Conservation (phyloP, 2,113 vertebrate species). For the Gnathonemus longibarbis region DNA sequence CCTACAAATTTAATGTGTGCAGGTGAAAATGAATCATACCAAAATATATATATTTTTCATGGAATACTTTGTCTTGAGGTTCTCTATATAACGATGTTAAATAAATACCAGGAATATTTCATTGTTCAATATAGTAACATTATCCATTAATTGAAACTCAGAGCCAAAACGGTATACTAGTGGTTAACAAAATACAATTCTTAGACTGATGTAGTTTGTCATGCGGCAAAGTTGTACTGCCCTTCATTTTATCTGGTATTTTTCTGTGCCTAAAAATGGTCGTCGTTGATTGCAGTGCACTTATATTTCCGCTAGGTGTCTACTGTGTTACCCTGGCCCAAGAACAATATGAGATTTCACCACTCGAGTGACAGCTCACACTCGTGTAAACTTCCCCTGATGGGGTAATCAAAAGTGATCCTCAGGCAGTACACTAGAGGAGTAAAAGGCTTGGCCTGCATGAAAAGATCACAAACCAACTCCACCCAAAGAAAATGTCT, state of each 20-base stretch:
- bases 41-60: neutral
- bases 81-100: neutral
- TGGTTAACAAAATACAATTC: neutral
- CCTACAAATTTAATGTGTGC: neutral
- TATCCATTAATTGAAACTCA: neutral
- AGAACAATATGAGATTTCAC: neutral
- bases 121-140: neutral
- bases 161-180: neutral
- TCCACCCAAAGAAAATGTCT: neutral
- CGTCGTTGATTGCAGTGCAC: neutral
- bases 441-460: neutral
- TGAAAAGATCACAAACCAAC: neutral
- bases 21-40: neutral
- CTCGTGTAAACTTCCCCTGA: neutral
- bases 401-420: neutral
- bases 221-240: neutral
- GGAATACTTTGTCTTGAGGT: neutral
- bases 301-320: conserved; percentile 8
- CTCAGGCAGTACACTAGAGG: neutral
- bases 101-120: neutral
- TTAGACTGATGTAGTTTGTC: neutral
- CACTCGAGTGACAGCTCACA: neutral
- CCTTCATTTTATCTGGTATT: neutral
- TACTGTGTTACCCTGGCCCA: neutral
- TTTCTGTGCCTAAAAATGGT: neutral